phyloP scores from a whole-genome alignment of 2,113 vertebrate species.

The Nycticryphes semicollaris region DNA sequence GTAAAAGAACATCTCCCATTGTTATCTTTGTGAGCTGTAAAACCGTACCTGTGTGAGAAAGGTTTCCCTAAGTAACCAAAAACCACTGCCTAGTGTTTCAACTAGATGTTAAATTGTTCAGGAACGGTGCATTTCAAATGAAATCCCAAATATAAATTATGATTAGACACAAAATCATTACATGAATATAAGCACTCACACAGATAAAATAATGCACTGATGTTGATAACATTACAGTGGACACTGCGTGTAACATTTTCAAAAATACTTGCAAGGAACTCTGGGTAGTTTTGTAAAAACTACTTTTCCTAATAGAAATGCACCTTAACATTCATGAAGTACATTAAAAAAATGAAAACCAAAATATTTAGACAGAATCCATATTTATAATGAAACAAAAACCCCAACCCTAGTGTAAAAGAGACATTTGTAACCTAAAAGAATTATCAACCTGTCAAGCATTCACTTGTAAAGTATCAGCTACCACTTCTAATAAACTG shows the following conservation, averaged over 20 bases:
- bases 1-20: neutral
- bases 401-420: neutral
- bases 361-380: neutral
- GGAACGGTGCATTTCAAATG: neutral
- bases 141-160: neutral
- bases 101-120: neutral
- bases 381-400: neutral
- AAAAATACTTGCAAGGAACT: neutral
- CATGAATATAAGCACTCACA: neutral
- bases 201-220: neutral
- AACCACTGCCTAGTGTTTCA: neutral
- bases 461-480: neutral
- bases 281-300: neutral
- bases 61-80: neutral
- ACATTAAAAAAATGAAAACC: neutral
- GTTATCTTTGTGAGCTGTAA: neutral
- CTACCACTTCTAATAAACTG: neutral
- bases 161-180: neutral
- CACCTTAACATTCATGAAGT: neutral
- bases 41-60: neutral
- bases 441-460: neutral
- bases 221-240: neutral
- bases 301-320: neutral
- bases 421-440: neutral
- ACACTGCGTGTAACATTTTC: neutral